A percentile compares a stretch with the other conserved stretches of the same genome.
Evolutionary conservation across 2,113 vertebrate genomes (phyloP).

Genomic region (Pontoporia blainvillei): DNA sequence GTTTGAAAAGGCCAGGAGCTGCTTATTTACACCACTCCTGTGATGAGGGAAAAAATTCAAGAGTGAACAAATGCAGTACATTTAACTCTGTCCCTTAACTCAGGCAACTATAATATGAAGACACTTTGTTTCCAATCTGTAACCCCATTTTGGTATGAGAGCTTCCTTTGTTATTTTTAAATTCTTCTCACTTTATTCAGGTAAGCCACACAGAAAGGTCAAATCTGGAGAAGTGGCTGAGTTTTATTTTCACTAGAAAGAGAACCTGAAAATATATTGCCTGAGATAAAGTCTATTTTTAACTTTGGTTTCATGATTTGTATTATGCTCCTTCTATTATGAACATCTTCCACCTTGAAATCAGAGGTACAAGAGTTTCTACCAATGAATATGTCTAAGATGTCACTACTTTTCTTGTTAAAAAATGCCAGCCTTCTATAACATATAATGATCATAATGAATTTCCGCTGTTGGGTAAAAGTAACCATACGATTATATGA

Average conservation of each 20-base stretch:
- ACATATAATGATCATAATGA: background rate
- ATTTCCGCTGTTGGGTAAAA: background rate
- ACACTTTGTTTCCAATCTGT: background rate
- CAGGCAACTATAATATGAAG: background rate
- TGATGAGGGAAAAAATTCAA: background rate
- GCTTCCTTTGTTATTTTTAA: conserved; percentile 42
- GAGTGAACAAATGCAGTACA: background rate
- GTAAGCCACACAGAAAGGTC: conserved; percentile 46
- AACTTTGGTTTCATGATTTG: conserved; percentile 19
- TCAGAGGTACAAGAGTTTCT: background rate
- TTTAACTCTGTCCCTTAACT: conserved; percentile 38
- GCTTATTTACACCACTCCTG: conserved; percentile 18
- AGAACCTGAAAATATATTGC: conserved; percentile 38
- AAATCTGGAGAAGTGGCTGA: background rate
- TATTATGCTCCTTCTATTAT: background rate
- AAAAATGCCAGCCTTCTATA: background rate
- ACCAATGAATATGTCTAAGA: background rate
- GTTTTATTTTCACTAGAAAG: conserved; percentile 43
- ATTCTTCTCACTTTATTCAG: conserved; percentile 41
- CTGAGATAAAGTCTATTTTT: conserved; percentile 33
- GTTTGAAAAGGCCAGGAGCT: conserved; percentile 53
- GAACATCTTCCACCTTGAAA: conserved; percentile 18
- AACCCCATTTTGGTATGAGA: background rate
- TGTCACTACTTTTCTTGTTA: conserved; percentile 15
- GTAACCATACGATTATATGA: background rate